These are phyloP conservation scores for Epinephelus fuscoguttatus DNA, from an alignment of 2,113 vertebrate species.

Conservation along the genomic window DNA sequence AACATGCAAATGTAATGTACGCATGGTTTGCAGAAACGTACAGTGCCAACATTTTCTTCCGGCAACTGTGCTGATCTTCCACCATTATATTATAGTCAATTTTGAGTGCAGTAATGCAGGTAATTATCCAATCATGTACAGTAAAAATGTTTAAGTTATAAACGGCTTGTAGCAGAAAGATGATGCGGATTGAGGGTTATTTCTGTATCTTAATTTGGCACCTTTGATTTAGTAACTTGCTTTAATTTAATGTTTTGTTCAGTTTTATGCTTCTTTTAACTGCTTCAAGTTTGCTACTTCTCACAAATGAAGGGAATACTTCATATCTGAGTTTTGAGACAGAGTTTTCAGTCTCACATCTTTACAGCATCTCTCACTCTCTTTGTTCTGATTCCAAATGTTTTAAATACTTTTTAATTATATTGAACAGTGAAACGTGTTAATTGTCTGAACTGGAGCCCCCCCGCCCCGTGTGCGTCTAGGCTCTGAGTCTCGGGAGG, in stretches of 20 bases:
- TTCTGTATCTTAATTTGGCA: not conserved
- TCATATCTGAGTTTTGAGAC: no score
- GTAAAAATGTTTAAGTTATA: not conserved
- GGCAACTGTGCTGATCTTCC: no score
- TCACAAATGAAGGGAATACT: no score
- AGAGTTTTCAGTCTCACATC: no score
- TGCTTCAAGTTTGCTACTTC: not conserved
- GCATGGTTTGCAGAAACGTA: no score
- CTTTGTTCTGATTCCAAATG: slow-evolving; percentile 8
- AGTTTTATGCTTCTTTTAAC: not conserved
- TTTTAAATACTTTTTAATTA: slow-evolving; percentile 53
- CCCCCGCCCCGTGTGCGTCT: not conserved
- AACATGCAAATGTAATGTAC: no score
- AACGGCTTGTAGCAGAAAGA: not conserved
- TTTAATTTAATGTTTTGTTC: not conserved
- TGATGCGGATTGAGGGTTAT: not conserved
- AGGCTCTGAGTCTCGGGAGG: slow-evolving; percentile 41
- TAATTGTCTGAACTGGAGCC: slow-evolving; percentile 61
- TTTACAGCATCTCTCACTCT: not conserved
- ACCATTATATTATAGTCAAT: no score
- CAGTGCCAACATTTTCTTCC: no score
- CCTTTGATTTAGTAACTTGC: not conserved
- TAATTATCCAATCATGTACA: no score
- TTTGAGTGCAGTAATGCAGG: no score
- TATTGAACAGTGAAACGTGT: slow-evolving; percentile 51